phyloP scores from a whole-genome alignment of 2,888 invertebrate species.

The Dryadula phaetusa region DNA sequence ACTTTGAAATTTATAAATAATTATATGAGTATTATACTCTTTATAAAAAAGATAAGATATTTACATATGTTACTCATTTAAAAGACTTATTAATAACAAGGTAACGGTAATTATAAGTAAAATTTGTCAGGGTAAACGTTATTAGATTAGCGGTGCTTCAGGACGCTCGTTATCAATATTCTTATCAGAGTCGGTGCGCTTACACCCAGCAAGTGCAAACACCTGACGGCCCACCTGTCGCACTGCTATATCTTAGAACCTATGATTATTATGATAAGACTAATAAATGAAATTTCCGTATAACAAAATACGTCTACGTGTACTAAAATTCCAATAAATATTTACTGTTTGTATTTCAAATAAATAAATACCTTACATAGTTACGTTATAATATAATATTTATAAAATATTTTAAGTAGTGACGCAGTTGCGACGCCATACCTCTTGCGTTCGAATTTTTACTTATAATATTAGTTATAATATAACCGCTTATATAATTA shows the following conservation, averaged over 20 bases:
- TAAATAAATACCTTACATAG: background rate
- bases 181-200: constrained; percentile 66
- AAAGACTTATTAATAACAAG: background rate
- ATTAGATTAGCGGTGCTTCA: constrained; percentile 33
- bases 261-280: constrained; percentile 46
- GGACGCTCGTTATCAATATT: constrained; percentile 63
- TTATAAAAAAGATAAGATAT: background rate
- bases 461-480: too few relatives aligned
- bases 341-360: background rate
- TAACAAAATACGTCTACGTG: constrained; percentile 24
- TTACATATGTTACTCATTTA: background rate
- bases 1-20: background rate
- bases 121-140: constrained; percentile 3
- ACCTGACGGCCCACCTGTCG: constrained; percentile 76
- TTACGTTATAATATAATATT: background rate
- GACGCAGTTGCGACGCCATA: too few relatives aligned
- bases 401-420: background rate
- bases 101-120: constrained; percentile 1
- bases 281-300: constrained; percentile 42
- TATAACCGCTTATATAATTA: too few relatives aligned
- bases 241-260: constrained; percentile 56
- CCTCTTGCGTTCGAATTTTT: too few relatives aligned
- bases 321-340: constrained; percentile 1
- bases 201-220: constrained; percentile 75
- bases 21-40: background rate